These are phyloP conservation scores for Philaethria dido DNA, from an alignment of 2,888 invertebrate genomes.

Conservation along the genomic window DNA sequence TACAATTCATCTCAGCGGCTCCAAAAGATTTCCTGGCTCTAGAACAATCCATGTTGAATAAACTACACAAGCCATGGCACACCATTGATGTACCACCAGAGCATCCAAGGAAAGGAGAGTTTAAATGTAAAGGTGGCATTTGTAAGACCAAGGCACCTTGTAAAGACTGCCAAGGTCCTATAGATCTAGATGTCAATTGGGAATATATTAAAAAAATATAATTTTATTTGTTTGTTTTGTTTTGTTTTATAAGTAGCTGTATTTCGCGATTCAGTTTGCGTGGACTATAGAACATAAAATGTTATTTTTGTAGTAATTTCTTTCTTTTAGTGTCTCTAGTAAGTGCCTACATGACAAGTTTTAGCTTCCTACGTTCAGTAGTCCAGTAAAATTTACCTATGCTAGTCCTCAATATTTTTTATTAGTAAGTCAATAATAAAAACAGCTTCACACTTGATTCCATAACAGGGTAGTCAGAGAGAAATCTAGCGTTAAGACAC, in stretches of 20 bases:
- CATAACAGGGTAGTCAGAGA: too few species aligned
- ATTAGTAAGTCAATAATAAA: too few species aligned
- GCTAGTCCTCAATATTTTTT: too few species aligned
- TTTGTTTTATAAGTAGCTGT: background rate
- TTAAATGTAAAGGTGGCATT: conserved; percentile 52
- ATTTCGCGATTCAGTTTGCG: too few species aligned
- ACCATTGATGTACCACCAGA: conserved; percentile 51
- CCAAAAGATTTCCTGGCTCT: conserved; percentile 43
- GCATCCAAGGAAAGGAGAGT: conserved; percentile 61
- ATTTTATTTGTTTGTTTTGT: conserved; percentile 8
- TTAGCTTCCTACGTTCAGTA: too few species aligned
- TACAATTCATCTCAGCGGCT: conserved; percentile 30
- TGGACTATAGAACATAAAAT: too few species aligned
- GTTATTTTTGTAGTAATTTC: too few species aligned
- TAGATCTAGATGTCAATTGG: conserved; percentile 50
- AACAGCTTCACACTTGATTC: too few species aligned
- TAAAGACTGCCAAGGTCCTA: conserved; percentile 54
- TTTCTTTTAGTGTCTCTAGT: too few species aligned
- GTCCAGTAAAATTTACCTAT: too few species aligned
- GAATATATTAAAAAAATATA: conserved; percentile 39
- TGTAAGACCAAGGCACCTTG: conserved; percentile 52
- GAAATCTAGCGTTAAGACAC: too few species aligned
- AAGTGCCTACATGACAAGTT: too few species aligned
- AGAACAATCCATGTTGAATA: conserved; percentile 56
- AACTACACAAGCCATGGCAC: conserved; percentile 60